Evolutionary conservation across 2,113 vertebrate species (phyloP).

Genomic region (Symphodus melops): DNA sequence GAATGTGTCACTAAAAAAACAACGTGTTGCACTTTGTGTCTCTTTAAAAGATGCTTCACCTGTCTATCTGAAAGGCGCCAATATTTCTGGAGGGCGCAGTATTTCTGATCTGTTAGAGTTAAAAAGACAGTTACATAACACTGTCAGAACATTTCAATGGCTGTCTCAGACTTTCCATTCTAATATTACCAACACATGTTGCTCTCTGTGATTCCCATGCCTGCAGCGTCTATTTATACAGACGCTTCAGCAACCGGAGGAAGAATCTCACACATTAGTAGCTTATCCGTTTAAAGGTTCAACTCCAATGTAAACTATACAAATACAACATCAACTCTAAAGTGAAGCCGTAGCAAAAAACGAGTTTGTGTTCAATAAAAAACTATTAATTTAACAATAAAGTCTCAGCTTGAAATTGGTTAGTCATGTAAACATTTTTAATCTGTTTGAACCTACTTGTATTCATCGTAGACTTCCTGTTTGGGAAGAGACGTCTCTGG

Average conservation of each 20-base stretch:
- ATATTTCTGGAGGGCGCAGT: slow-evolving; percentile 65
- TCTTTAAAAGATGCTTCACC: slow-evolving; percentile 56
- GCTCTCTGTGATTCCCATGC: slow-evolving; percentile 72
- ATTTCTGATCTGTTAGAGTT: slow-evolving; percentile 73
- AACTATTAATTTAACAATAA: background rate
- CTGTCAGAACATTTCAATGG: slow-evolving; percentile 74
- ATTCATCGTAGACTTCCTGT: slow-evolving; percentile 98
- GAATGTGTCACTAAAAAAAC: background rate
- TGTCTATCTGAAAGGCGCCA: slow-evolving; percentile 65
- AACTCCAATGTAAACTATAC: slow-evolving; percentile 7
- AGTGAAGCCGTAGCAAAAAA: background rate
- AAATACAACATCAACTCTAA: background rate
- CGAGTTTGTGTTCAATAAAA: background rate
- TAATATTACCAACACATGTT: slow-evolving; percentile 82
- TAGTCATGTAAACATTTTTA: background rate
- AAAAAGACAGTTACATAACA: slow-evolving; percentile 80
- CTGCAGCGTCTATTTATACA: slow-evolving; percentile 77
- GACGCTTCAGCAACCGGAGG: slow-evolving; percentile 57
- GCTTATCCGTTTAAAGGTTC: slow-evolving; percentile 5
- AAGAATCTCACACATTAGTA: slow-evolving; percentile 46
- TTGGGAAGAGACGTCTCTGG: slow-evolving; percentile 99
- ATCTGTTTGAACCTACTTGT: slow-evolving; percentile 88
- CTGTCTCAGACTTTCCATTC: slow-evolving; percentile 83
- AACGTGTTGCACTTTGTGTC: background rate
- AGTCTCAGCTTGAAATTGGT: background rate